Evolutionary conservation across 2,113 vertebrate genomes (phyloP).

Genomic region (Falcunculus frontatus): DNA sequence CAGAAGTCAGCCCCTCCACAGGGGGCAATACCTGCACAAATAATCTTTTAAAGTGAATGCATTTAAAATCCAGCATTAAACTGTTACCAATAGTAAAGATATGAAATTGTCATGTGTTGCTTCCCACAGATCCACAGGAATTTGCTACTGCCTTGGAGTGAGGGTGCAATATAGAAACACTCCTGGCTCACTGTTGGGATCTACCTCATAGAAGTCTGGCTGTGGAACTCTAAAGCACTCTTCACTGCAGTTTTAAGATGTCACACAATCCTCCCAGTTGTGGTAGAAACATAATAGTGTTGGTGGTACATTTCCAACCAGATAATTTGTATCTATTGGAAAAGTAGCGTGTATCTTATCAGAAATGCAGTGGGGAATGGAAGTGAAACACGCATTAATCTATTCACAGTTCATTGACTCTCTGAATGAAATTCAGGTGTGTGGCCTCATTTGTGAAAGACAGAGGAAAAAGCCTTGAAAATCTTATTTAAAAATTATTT

Average conservation of each 20-base stretch:
- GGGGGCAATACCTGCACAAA: not conserved
- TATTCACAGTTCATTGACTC: not conserved
- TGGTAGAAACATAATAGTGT: not conserved
- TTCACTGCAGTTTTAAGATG: not conserved
- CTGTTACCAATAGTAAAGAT: not conserved
- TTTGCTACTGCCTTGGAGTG: not conserved
- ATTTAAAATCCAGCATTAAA: not conserved
- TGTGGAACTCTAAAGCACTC: not conserved
- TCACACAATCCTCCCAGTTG: not conserved
- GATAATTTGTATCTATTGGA: not conserved
- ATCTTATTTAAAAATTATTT: not conserved
- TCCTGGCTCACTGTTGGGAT: not conserved
- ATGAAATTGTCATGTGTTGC: accelerated
- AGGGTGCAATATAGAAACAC: not conserved
- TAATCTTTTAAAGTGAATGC: not conserved
- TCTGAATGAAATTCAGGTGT: not conserved
- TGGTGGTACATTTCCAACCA: not conserved
- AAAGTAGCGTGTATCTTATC: not conserved
- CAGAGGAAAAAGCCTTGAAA: not conserved
- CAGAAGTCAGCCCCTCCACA: not conserved
- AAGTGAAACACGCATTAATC: not conserved
- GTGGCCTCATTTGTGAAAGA: not conserved
- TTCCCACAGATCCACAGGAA: not conserved
- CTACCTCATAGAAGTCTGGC: not conserved
- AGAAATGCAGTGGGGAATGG: not conserved